Conservation (phyloP, 2,113 vertebrate species). For the Trogon surrucura region DNA sequence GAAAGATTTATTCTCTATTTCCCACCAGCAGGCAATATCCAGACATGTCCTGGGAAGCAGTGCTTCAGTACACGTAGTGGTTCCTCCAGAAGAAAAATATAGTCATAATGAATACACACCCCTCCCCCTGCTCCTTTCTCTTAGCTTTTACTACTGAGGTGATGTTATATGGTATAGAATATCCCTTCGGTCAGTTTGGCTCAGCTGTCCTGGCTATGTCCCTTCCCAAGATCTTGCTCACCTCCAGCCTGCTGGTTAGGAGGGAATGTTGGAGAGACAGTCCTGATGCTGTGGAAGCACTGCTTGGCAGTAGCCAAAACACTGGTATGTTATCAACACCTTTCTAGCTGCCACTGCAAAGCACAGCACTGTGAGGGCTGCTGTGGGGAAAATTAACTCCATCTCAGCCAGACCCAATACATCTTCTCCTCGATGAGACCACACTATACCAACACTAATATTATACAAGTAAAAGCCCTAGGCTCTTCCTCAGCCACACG, state of each 20-base stretch:
- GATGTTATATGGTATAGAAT: background rate
- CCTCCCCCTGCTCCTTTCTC: background rate
- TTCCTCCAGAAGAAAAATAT: background rate
- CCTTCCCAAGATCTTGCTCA: background rate
- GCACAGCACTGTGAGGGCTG: background rate
- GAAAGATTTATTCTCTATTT: background rate
- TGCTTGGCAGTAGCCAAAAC: background rate
- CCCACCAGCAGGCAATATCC: background rate
- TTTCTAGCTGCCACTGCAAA: background rate
- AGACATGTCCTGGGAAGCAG: background rate
- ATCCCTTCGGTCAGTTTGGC: background rate
- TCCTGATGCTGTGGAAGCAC: background rate
- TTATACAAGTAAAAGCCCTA: background rate
- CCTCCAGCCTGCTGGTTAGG: rapidly evolving
- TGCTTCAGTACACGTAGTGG: background rate
- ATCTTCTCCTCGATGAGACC: background rate
- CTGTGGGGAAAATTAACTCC: background rate
- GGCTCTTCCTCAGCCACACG: background rate
- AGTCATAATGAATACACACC: no score
- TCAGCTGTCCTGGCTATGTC: background rate
- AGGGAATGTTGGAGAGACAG: background rate
- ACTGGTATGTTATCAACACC: background rate
- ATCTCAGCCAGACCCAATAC: background rate
- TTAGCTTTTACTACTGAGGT: background rate
- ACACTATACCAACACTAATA: background rate